Evolutionary conservation across 64 coral and sea anemone genomes (phyloP).

Genomic region (Stichodactyla mertensii): DNA sequence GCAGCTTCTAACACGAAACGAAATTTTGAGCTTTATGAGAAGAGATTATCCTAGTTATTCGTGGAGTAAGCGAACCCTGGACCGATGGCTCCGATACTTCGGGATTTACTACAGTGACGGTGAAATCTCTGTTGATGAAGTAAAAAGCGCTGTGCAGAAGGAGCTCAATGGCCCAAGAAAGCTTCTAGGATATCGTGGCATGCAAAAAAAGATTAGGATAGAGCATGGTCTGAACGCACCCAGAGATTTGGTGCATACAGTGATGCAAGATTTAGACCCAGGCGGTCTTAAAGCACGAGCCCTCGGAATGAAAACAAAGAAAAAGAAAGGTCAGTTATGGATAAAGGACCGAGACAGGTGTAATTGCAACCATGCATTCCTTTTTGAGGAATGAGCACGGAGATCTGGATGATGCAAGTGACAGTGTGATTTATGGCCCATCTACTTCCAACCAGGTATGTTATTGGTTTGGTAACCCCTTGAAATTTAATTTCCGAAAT

Average conservation of each 20-base stretch:
- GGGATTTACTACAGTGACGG: conserved; percentile 37
- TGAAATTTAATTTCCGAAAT: too few relatives aligned
- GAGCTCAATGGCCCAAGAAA: conserved; percentile 17
- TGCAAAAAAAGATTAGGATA: conserved; percentile 24
- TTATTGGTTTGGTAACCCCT: too few relatives aligned
- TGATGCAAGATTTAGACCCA: conserved; percentile 46
- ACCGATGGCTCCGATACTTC: conserved; percentile 35
- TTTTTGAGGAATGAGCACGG: too few relatives aligned
- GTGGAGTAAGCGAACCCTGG: conserved; percentile 28
- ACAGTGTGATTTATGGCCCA: too few relatives aligned
- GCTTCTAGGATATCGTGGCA: conserved; percentile 10
- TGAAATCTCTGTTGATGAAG: conserved; percentile 32
- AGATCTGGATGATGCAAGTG: too few relatives aligned
- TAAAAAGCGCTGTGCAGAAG: conserved; percentile 11
- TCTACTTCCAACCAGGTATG: too few relatives aligned
- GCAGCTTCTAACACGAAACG: conserved; percentile 4
- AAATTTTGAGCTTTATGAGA: conserved; percentile 31
- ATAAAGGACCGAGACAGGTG: too few relatives aligned
- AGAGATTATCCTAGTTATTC: conserved; percentile 31
- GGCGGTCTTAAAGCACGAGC: too few relatives aligned
- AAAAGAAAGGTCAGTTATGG: too few relatives aligned
- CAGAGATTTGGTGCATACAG: conserved; percentile 33
- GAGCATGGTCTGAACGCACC: conserved; percentile 25
- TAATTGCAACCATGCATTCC: too few relatives aligned
- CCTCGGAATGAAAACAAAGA: too few relatives aligned